Conservation (phyloP, 1,140 invertebrate genomes). For the Matsumurasca onukii region DNA sequence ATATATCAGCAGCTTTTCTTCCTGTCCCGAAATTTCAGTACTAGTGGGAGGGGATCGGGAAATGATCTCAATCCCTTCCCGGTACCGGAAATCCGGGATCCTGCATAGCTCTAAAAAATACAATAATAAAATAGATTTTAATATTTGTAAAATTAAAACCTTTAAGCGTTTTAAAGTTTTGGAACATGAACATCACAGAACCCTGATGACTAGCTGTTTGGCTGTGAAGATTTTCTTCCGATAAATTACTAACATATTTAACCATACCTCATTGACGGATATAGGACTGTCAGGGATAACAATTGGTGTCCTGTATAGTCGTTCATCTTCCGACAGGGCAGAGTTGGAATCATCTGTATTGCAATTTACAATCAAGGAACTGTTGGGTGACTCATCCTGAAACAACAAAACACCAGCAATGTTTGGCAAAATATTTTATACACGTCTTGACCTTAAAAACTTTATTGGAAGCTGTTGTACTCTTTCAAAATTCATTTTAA, state of each 20-base stretch:
- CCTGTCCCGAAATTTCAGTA: too few species aligned
- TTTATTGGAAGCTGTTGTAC: too few species aligned
- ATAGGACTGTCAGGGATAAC: not conserved
- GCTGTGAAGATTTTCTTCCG: not conserved
- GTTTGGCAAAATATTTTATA: too few species aligned
- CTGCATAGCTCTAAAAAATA: too few species aligned
- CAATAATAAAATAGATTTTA: not conserved
- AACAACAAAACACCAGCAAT: constrained; percentile 18
- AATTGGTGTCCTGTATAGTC: not conserved
- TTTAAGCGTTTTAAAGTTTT: not conserved
- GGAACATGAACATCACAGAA: not conserved
- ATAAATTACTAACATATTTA: not conserved
- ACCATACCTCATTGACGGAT: too few species aligned
- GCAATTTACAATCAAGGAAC: constrained; percentile 28
- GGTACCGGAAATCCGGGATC: too few species aligned
- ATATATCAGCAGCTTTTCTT: not conserved
- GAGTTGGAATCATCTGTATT: constrained; percentile 39
- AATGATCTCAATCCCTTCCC: too few species aligned
- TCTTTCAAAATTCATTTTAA: too few species aligned
- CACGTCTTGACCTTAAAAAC: too few species aligned
- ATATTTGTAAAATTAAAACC: not conserved
- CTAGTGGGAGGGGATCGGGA: too few species aligned
- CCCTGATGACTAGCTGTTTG: not conserved
- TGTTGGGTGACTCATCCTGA: constrained; percentile 35
- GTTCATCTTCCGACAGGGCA: constrained; percentile 36